Conservation (phyloP, 53 echinoderm and acorn worm genomes). For the Patiria pectinifera region DNA sequence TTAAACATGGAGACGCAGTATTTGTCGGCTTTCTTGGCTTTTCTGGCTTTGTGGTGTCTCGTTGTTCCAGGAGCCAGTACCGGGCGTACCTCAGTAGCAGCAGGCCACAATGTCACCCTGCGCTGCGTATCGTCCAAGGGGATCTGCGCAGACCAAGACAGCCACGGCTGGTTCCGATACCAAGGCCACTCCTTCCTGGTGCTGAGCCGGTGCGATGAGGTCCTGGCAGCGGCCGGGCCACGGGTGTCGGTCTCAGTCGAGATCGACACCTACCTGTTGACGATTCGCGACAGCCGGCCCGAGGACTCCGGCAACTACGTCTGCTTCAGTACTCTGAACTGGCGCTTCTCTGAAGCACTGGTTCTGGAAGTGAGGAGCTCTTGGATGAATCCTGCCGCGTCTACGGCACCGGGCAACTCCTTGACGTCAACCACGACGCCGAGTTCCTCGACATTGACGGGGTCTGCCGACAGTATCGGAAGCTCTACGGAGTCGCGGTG, state of each 20-base stretch:
- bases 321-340: background rate
- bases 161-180: background rate
- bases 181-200: background rate
- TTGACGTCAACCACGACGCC: background rate
- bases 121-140: background rate
- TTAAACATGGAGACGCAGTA: background rate
- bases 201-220: constrained; percentile 7
- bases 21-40: background rate
- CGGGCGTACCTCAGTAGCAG: background rate
- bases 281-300: background rate
- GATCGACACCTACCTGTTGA: background rate
- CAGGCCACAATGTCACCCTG: background rate
- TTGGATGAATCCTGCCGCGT: background rate
- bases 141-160: background rate
- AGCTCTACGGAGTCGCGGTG: background rate
- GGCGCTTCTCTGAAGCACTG: constrained; percentile 2
- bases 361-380: background rate
- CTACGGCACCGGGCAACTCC: background rate
- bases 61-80: background rate
- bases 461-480: background rate
- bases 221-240: background rate
- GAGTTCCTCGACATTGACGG: background rate
- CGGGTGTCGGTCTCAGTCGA: background rate
- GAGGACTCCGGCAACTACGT: constrained; percentile 2
- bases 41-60: background rate